A percentile compares a stretch with the other conserved stretches of the same genome.
phyloP scores from a whole-genome alignment of 2,113 vertebrate species.

The Cisticola juncidis region DNA sequence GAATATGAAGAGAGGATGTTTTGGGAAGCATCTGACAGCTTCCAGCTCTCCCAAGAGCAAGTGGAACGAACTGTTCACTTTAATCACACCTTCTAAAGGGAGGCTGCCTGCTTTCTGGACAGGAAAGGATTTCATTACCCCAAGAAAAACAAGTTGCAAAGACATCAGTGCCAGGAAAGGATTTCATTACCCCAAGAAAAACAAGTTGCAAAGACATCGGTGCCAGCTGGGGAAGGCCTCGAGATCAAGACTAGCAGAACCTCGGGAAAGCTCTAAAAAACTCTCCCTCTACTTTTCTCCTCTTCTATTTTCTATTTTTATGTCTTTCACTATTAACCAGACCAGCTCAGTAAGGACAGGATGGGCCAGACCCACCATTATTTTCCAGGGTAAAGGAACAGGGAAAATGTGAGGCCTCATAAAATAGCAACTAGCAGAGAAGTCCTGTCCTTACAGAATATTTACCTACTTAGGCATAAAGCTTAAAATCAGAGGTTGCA shows the following conservation, averaged over 20 bases:
- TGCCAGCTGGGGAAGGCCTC: neutral
- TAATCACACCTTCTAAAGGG: neutral
- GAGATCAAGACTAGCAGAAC: neutral
- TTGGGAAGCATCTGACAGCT: neutral
- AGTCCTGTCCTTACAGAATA: neutral
- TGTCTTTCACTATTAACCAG: neutral
- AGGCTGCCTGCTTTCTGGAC: neutral
- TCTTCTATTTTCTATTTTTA: neutral
- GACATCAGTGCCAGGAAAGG: neutral
- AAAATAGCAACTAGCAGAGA: neutral
- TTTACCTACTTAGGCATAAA: neutral
- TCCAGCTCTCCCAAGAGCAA: neutral
- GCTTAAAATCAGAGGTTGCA: neutral
- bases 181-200: neutral
- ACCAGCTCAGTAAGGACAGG: neutral
- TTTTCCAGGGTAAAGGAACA: neutral
- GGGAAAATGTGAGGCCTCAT: neutral
- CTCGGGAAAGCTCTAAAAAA: accelerated
- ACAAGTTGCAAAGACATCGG: neutral
- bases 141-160: neutral
- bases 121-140: neutral
- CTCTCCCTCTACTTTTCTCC: neutral
- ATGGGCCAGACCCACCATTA: neutral
- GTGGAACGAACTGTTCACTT: neutral
- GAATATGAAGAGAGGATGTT: neutral